phyloP scores from a whole-genome alignment of 2,113 vertebrate species.

The Dissostichus mawsoni region DNA sequence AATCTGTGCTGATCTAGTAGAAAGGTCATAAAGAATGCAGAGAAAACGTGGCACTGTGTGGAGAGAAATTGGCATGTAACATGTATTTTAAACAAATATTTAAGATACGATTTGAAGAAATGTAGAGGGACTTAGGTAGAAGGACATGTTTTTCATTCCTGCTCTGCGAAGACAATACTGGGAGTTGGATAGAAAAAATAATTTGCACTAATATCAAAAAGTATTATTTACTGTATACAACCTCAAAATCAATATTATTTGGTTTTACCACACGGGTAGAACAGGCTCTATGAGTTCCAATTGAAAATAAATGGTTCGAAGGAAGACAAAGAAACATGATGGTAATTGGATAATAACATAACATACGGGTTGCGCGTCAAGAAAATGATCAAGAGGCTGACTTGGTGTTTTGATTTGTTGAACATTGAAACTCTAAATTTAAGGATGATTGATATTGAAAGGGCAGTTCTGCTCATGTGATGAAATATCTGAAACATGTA shows the following conservation, averaged over 20 bases:
- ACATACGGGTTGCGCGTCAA: slow-evolving; percentile 15
- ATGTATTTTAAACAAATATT: slow-evolving; percentile 8
- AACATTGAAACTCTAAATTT: slow-evolving; percentile 25
- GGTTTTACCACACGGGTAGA: background rate
- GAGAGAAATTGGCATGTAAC: slow-evolving; percentile 24
- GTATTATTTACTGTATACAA: background rate
- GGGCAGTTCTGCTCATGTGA: slow-evolving; percentile 11
- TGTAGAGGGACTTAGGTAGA: background rate
- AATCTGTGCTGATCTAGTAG: slow-evolving; percentile 40
- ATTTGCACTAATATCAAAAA: background rate
- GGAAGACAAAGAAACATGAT: slow-evolving; percentile 61
- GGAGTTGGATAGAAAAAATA: background rate
- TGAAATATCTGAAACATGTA: background rate
- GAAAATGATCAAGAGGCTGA: slow-evolving; percentile 7
- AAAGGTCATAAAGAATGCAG: slow-evolving; percentile 33
- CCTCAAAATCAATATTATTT: background rate
- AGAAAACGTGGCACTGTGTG: slow-evolving; percentile 26
- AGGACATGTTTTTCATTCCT: slow-evolving; percentile 18
- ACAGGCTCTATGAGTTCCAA: slow-evolving; percentile 1
- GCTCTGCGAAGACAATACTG: background rate
- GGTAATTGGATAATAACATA: slow-evolving; percentile 43
- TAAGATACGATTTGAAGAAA: slow-evolving; percentile 20
- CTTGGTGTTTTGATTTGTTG: slow-evolving; percentile 38
- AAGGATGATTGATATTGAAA: slow-evolving; percentile 22
- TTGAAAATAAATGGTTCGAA: slow-evolving; percentile 29